phyloP scores from a whole-genome alignment of 1,140 invertebrate species.

The Cyclargus thomasi region DNA sequence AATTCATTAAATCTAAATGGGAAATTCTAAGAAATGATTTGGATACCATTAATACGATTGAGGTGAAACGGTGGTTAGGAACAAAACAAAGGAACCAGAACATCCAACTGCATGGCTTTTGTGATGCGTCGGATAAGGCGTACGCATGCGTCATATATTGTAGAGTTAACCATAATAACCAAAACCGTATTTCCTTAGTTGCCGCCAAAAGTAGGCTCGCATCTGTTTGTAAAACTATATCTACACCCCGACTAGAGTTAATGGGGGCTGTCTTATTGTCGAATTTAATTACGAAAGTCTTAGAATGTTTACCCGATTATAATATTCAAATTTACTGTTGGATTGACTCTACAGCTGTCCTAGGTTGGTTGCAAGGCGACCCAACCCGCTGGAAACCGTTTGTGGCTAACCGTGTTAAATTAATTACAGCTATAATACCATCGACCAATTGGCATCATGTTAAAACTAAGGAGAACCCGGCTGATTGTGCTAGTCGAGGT shows the following conservation, averaged over 20 bases:
- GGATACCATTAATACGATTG: slow-evolving; percentile 18
- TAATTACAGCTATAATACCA: slow-evolving; percentile 16
- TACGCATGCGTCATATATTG: slow-evolving; percentile 24
- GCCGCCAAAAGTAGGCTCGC: slow-evolving; percentile 20
- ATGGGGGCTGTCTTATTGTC: slow-evolving; percentile 17
- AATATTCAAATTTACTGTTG: slow-evolving; percentile 25
- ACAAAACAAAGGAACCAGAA: slow-evolving; percentile 4
- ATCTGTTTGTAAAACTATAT: slow-evolving; percentile 18
- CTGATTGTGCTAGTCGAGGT: slow-evolving; percentile 19
- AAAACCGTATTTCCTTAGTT: slow-evolving; percentile 15
- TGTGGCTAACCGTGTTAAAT: slow-evolving; percentile 41
- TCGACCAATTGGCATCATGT: slow-evolving; percentile 13
- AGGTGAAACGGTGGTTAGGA: slow-evolving; percentile 18
- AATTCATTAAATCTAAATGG: slow-evolving; percentile 28
- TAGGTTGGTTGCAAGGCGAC: slow-evolving; percentile 30
- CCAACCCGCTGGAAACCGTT: slow-evolving; percentile 27
- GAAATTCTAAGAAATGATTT: slow-evolving; percentile 17
- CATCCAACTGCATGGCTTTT: slow-evolving; percentile 29
- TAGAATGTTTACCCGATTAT: slow-evolving; percentile 19
- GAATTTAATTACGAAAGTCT: slow-evolving; percentile 19
- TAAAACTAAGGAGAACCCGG: slow-evolving; percentile 18
- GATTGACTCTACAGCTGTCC: slow-evolving; percentile 31
- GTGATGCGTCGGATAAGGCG: slow-evolving; percentile 27
- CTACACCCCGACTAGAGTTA: slow-evolving; percentile 20
- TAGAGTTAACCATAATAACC: slow-evolving; percentile 2